A percentile compares a stretch with the other conserved stretches of the same genome.
These are phyloP conservation scores for Danio choprae DNA, from an alignment of 2,797 vertebrate species.

Conservation along the genomic window DNA sequence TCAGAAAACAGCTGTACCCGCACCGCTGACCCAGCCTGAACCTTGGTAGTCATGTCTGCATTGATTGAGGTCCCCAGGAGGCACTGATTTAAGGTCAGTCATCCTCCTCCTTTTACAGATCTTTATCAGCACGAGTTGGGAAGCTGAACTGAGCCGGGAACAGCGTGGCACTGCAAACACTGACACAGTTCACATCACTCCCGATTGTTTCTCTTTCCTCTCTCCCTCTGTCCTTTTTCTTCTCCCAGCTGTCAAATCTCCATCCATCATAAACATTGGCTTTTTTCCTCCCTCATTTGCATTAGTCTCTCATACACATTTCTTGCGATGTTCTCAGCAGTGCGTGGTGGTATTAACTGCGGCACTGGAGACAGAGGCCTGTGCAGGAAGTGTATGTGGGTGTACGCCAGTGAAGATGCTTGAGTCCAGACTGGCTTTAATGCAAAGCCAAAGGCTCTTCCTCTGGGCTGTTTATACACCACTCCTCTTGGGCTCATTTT, in stretches of 20 bases:
- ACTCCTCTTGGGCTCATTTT: conserved; percentile 6
- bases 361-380: background rate
- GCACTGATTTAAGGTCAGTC: conserved; percentile 37
- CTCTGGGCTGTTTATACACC: conserved; percentile 28
- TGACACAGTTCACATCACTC: conserved; percentile 17
- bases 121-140: conserved; percentile 21
- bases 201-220: conserved; percentile 26
- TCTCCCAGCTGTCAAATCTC: conserved; percentile 34
- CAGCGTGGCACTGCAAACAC: background rate
- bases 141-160: conserved; percentile 24
- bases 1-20: conserved; percentile 34
- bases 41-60: conserved; percentile 7
- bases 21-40: conserved; percentile 20
- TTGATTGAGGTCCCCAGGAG: conserved; percentile 36
- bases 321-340: background rate
- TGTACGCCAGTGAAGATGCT: conserved; percentile 23
- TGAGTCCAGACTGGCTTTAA: conserved; percentile 26
- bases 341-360: conserved; percentile 15
- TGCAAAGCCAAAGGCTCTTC: conserved; percentile 32
- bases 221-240: conserved; percentile 15
- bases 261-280: conserved; percentile 41
- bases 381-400: conserved; percentile 25
- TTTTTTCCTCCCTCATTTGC: conserved; percentile 3
- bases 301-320: conserved; percentile 18
- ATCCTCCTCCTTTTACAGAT: conserved; percentile 32